Conservation (phyloP, 2,888 invertebrate species). For the Thelaira solivaga region DNA sequence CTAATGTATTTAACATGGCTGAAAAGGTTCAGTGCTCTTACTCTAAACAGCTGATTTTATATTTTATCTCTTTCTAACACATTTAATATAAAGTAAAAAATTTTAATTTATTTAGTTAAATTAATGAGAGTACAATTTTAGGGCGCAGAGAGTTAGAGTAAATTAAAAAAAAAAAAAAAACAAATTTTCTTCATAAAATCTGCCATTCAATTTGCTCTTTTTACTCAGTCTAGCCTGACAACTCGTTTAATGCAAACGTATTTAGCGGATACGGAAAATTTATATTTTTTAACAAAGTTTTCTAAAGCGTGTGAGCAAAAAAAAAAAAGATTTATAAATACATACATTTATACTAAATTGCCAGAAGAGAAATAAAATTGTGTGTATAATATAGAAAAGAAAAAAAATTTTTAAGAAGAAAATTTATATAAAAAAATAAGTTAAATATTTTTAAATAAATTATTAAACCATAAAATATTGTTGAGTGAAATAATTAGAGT, state of each 20-base stretch:
- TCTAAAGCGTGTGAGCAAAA: conserved; percentile 50
- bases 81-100: not conserved
- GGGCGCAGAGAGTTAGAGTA: not conserved
- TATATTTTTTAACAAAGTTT: conserved; percentile 18
- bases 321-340: conserved; percentile 16
- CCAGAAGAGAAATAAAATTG: conserved; percentile 48
- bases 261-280: conserved; percentile 36
- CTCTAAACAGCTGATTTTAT: conserved; percentile 45
- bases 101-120: too few species aligned
- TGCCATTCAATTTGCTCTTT: conserved; percentile 28
- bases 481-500: not conserved
- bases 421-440: conserved; percentile 37
- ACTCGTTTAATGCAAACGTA: conserved; percentile 60
- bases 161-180: not conserved
- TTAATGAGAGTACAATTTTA: not conserved
- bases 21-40: conserved; percentile 45
- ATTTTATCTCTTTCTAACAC: conserved; percentile 16
- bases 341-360: conserved; percentile 46
- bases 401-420: conserved; percentile 37
- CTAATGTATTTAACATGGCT: too few species aligned
- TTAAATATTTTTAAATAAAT: not conserved
- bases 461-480: not conserved
- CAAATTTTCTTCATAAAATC: conserved; percentile 6
- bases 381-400: conserved; percentile 56
- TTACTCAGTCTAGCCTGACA: conserved; percentile 63